A percentile compares a stretch with the other conserved stretches of the same genome.
Evolutionary conservation across 2,888 invertebrate genomes (phyloP).

Genomic region (Drosophila nigritarsus): DNA sequence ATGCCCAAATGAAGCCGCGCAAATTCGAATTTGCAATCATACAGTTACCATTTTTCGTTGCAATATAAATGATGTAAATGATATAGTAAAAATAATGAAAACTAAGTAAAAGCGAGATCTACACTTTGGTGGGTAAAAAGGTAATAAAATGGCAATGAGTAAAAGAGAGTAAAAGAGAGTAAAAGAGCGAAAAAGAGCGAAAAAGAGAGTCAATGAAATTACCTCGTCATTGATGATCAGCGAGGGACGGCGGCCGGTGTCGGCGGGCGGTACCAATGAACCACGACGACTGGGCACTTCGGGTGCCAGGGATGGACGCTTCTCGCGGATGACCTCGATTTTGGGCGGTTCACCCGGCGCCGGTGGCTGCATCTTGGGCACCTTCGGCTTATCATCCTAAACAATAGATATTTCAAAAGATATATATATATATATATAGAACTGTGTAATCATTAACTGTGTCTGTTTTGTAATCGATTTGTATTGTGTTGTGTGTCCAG

Average conservation of each 20-base stretch:
- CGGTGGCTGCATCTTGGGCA: slow-evolving; percentile 90
- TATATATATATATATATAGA: not conserved
- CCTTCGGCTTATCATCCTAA: slow-evolving; percentile 85
- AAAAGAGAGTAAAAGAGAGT: not conserved
- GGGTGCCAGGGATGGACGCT: slow-evolving; percentile 92
- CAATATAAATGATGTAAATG: not conserved
- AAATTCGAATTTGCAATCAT: not conserved
- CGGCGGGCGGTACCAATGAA: slow-evolving; percentile 93
- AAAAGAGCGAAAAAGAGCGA: not conserved
- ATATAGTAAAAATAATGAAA: not conserved
- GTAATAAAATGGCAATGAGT: not conserved
- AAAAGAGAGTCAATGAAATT: slow-evolving; percentile 80
- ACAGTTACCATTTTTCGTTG: not conserved
- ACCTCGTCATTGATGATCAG: slow-evolving; percentile 98
- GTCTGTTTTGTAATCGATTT: not conserved
- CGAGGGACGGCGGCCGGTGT: slow-evolving; percentile 94
- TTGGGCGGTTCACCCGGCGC: slow-evolving; percentile 89
- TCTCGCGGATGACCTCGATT: slow-evolving; percentile 94
- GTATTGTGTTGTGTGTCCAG: not conserved
- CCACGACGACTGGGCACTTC: slow-evolving; percentile 90
- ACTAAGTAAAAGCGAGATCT: not conserved
- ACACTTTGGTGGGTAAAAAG: not conserved
- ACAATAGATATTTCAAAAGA: not conserved
- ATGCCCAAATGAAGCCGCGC: not conserved
- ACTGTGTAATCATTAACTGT: not conserved